Evolutionary conservation across 2,797 vertebrate genomes (phyloP).

Genomic region (Zalophus californianus): DNA sequence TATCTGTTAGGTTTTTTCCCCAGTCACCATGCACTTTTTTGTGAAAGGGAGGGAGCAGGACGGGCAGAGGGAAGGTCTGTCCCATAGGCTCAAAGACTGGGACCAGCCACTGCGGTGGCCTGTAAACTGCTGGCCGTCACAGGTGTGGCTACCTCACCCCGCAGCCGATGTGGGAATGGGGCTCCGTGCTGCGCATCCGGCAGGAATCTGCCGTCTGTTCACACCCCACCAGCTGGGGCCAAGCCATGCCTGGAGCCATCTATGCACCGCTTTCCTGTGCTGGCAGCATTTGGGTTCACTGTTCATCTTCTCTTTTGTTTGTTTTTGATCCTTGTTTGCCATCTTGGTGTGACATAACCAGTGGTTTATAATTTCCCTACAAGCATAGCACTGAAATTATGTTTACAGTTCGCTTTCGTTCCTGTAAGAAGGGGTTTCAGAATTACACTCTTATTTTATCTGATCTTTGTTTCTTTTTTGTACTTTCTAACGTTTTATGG

Average conservation of each 20-base stretch:
- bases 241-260: neutral
- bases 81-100: neutral
- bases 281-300: neutral
- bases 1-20: neutral
- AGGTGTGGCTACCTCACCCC: neutral
- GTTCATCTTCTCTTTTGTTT: neutral
- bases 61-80: neutral
- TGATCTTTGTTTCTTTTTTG: neutral
- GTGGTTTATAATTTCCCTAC: neutral
- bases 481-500: neutral
- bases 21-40: neutral
- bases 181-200: rapidly evolving
- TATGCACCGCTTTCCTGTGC: neutral
- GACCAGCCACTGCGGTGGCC: neutral
- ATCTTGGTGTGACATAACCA: neutral
- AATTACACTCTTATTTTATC: neutral
- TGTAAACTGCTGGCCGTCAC: neutral
- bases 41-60: neutral
- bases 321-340: neutral
- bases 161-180: too few relatives aligned
- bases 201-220: neutral
- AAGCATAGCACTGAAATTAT: neutral
- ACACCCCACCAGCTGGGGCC: neutral
- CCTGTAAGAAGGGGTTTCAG: neutral
- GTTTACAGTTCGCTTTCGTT: neutral